Evolutionary conservation across 2,888 invertebrate species (phyloP), one percentile per base, ranked within the genome.

Genomic region (Leptinotarsa rubiginosa): DNA sequence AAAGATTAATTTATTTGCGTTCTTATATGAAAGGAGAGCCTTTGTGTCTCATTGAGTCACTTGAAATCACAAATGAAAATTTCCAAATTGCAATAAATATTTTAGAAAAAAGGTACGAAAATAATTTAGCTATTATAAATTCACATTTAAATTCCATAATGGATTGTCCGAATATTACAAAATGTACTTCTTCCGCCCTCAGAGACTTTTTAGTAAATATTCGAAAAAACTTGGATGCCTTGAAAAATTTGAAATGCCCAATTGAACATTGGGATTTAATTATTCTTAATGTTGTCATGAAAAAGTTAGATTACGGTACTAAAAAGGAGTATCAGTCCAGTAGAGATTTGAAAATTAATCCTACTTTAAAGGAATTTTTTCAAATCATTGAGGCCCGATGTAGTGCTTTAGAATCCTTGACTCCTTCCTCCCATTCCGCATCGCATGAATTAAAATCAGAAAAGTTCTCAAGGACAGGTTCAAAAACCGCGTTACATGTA

Each of bases 301-400:
- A 18, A 52, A 52, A 52, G 52, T 52, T 52, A 18, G 18, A 52
- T 52, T 3, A 52, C 16, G 52, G 52, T 52, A 18, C 52, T 18
- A 18, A 52, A 18, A 52, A 18, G 18, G 52, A 18, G 52, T 52
- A 52, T 1, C 41, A 65, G 47, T 65, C 47, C 65, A 65, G 41
- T 64, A 65, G 65, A 65, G 65, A 65, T 18, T 65, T 65, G 18
- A 65, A 65, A 16, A n/a, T 47, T 10, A 41, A n/a, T 65, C 65
- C 65, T 25, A 65, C 65, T 41, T 25, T 65, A 31, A 65, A 65
- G 31, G 41, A 65, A n/a, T 65, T 65, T 65, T 65, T 65, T 18
- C 13, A 65, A 47, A 65, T 65, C 41, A 15, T 65, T 65, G 65
- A 47, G 13, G 65, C 31, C 47, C 41, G 65, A 65, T 65, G 65